These are phyloP conservation scores for Ophion ventricosus DNA, from an alignment of 2,888 invertebrate genomes.

Conservation along the genomic window DNA sequence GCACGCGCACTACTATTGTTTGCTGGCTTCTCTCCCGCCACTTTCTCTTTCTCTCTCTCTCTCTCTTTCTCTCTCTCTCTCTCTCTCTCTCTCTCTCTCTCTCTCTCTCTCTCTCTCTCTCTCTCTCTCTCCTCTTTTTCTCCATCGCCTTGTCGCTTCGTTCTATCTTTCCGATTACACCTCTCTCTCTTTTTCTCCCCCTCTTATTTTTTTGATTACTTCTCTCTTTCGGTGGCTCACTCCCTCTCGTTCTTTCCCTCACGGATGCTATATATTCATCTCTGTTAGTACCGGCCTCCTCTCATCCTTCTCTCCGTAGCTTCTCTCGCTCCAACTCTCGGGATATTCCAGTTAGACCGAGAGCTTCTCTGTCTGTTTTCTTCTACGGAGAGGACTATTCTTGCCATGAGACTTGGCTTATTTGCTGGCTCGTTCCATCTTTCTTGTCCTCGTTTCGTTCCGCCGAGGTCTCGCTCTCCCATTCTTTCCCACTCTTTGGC, in stretches of 20 bases:
- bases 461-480: conserved; percentile 40
- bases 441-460: conserved; percentile 36
- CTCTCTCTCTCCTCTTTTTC: conserved; percentile 1
- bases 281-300: neutral
- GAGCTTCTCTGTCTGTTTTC: conserved; percentile 12
- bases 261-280: neutral
- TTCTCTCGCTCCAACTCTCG: conserved; percentile 18
- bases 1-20: conserved; percentile 82
- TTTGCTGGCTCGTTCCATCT: conserved; percentile 36
- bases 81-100: neutral
- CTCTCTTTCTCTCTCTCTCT: conserved; percentile 34
- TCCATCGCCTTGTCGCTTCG: conserved; percentile 32
- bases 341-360: conserved; percentile 8
- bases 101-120: conserved; percentile 35
- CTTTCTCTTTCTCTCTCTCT: conserved; percentile 66
- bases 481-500: neutral
- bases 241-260: conserved; percentile 40
- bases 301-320: neutral
- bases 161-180: conserved; percentile 26
- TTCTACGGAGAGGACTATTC: conserved; percentile 47
- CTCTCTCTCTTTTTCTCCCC: conserved; percentile 15
- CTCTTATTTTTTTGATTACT: neutral
- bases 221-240: neutral
- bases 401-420: conserved; percentile 41
- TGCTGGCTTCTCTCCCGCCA: conserved; percentile 79